These are phyloP conservation scores for Peromyscus attwateri DNA, from an alignment of 2,797 vertebrate species.

Conservation along the genomic window DNA sequence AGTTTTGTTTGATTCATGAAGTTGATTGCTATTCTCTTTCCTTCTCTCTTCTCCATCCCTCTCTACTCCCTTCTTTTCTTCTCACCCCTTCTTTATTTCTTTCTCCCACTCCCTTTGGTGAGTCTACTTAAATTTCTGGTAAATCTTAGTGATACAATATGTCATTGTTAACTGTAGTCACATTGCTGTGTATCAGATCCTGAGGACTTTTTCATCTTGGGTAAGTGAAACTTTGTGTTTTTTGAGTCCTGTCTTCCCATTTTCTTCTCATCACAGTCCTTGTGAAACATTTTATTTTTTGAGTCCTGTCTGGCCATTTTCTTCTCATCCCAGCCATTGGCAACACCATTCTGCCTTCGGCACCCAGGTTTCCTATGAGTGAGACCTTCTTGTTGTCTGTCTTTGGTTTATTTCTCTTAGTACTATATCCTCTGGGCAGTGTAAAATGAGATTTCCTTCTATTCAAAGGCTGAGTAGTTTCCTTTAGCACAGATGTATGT, in stretches of 20 bases:
- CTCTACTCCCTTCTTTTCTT: background rate
- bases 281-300: background rate
- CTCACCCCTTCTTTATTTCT: too few species aligned
- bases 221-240: background rate
- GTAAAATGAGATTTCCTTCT: background rate
- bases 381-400: background rate
- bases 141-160: background rate
- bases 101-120: background rate
- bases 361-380: background rate
- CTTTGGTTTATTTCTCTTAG: constrained; percentile 7
- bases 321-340: background rate
- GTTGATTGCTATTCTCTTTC: background rate
- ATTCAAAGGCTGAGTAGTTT: background rate
- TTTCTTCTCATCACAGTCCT: background rate
- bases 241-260: background rate
- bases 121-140: background rate
- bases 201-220: background rate
- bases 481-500: background rate
- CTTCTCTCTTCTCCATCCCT: background rate
- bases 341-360: background rate
- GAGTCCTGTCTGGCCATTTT: background rate
- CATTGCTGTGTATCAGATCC: background rate
- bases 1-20: background rate
- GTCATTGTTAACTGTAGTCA: background rate
- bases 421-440: background rate